These are phyloP conservation scores for Hapalemur alaotrensis DNA, from an alignment of 2,797 vertebrate genomes.

Conservation along the genomic window DNA sequence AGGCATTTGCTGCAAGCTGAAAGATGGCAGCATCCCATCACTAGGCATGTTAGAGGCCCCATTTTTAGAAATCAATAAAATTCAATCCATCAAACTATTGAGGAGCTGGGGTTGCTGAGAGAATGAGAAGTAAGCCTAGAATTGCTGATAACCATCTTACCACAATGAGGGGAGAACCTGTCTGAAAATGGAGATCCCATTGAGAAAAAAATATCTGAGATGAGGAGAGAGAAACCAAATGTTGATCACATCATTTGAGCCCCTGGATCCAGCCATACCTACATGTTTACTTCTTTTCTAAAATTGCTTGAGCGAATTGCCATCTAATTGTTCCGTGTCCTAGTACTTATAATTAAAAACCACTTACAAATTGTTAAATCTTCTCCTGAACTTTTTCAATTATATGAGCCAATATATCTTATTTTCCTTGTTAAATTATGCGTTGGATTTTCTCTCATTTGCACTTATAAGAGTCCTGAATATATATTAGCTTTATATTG, in stretches of 20 bases:
- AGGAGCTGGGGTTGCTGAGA: neutral
- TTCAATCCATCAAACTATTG: neutral
- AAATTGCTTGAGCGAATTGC: neutral
- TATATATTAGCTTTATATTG: neutral
- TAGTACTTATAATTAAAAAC: neutral
- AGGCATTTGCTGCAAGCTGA: neutral
- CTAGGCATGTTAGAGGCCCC: neutral
- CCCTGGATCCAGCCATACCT: neutral
- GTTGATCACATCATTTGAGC: neutral
- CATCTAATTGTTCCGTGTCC: neutral
- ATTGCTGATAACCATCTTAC: neutral
- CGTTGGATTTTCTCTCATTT: neutral
- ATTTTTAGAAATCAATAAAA: neutral
- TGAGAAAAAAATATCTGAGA: neutral
- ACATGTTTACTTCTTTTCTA: neutral
- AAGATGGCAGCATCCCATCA: neutral
- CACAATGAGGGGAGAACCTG: neutral
- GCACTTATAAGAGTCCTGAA: neutral
- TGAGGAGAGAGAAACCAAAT: neutral
- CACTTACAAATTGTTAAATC: neutral
- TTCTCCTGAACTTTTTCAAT: constrained; percentile 4
- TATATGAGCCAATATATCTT: neutral
- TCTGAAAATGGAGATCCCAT: neutral
- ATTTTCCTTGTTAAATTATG: neutral
- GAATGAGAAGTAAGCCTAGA: neutral